Evolutionary conservation across 2,113 vertebrate species (phyloP), one percentile per base, ranked within the genome.

Genomic region (Rutilus rutilus): DNA sequence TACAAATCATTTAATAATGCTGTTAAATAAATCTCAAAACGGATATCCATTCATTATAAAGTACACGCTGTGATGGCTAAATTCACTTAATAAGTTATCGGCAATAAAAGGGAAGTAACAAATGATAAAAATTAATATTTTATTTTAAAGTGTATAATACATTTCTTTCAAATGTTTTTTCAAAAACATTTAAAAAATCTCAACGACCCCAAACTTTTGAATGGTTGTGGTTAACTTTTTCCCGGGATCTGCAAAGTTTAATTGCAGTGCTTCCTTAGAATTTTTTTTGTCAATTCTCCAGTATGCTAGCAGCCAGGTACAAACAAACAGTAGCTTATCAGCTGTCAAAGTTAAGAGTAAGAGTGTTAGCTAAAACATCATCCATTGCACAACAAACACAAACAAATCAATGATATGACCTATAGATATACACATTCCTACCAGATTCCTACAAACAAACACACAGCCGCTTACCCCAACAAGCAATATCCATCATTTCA

Each of bases 301-400:
- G 45, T 47, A 12, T 47, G 10, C 11, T 47, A 47, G 2, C 45
- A 12, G 45, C 45, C 45, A 47, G 45, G 8, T 10, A 45, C 7
- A 7, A 27, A 57, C 30, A 78, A 14, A 39, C 52, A 75, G 82
- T 59, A 62, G 39, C 57, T 83, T 36, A 42, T 59, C 30, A 33
- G 39, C 6, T 47, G 50, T 71, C 21, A 57, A 42, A 45, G 39
- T 84, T 39, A 42, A 23, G 67, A 71, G 8, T 42, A 21, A 50
- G 25, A 50, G 27, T 77, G 59, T 84, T 39, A 23, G 27, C 36
- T 30, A 57, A 50, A 33, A 12, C 27, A 82, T 8, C 14, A 47
- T 59, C 47, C 76, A 64, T 30, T 14, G 23, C 39, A 52, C 19
- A 33, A 81, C 80, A 85, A 50, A 76, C 52, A 78, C 30, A 78